A percentile compares a stretch with the other conserved stretches of the same genome.
Conservation (phyloP, 30 jellyfish, hydroid and myxozoan genomes). For the Euphysa ruthae region DNA sequence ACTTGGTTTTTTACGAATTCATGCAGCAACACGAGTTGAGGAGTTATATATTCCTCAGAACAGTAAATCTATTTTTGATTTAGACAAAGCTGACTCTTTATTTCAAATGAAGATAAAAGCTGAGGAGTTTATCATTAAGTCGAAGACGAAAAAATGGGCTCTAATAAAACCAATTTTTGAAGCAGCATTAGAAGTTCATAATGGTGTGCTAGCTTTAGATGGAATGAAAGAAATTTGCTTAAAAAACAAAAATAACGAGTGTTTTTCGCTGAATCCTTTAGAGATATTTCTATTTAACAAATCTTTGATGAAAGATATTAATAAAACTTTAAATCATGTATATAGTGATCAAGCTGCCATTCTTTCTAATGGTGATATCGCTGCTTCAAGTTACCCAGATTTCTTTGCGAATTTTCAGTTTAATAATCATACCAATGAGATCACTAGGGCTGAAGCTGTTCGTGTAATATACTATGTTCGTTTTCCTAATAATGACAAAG, state of each 20-base stretch:
- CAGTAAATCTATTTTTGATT: constrained; percentile 16
- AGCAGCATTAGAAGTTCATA: constrained; percentile 13
- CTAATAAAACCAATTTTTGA: neutral
- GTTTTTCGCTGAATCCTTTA: constrained; percentile 23
- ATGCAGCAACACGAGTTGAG: constrained; percentile 7
- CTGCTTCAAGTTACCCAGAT: constrained; percentile 39
- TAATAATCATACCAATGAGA: constrained; percentile 8
- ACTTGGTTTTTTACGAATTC: constrained; percentile 9
- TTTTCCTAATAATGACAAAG: constrained; percentile 40
- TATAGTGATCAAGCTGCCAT: constrained; percentile 14
- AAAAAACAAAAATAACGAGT: neutral
- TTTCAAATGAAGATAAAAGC: constrained; percentile 8
- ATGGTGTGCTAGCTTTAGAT: neutral
- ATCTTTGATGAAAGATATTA: constrained; percentile 14
- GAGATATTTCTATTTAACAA: constrained; percentile 10
- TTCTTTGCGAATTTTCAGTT: constrained; percentile 41
- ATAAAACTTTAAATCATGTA: constrained; percentile 20
- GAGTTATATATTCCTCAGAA: constrained; percentile 28
- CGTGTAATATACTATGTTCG: constrained; percentile 51
- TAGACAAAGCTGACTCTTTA: neutral
- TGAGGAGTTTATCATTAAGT: constrained; percentile 21
- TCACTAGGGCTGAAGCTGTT: constrained; percentile 54
- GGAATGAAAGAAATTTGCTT: neutral
- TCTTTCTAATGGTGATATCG: constrained; percentile 46
- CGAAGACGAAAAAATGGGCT: neutral